phyloP scores from a whole-genome alignment of 2,888 invertebrate species.

The Hypercompe scribonia region DNA sequence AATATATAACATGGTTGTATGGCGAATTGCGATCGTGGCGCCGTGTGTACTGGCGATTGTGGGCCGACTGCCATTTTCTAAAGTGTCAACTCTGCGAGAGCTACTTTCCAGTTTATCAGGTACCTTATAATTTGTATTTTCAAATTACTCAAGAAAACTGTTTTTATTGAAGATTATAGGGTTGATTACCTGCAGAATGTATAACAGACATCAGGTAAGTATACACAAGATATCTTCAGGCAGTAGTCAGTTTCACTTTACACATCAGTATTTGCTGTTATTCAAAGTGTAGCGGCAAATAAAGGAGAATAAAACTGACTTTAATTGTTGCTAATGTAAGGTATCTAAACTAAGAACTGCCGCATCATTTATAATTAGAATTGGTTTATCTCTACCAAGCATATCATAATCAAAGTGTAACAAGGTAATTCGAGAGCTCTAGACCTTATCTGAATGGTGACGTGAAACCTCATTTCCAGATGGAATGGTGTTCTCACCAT shows the following conservation, averaged over 20 bases:
- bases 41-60: constrained; percentile 96
- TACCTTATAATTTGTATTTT: constrained; percentile 42
- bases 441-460: background rate
- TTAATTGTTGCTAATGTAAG: background rate
- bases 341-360: too few relatives aligned
- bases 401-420: too few relatives aligned
- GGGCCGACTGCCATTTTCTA: constrained; percentile 96
- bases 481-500: constrained; percentile 94
- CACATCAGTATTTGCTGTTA: background rate
- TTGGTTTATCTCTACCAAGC: too few relatives aligned
- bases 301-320: background rate
- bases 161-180: background rate
- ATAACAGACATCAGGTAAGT: background rate
- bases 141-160: background rate
- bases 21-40: constrained; percentile 95
- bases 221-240: too few relatives aligned
- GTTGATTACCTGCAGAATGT: background rate
- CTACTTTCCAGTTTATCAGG: constrained; percentile 91
- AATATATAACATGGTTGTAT: constrained; percentile 91
- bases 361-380: too few relatives aligned
- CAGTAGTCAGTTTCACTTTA: background rate
- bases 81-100: constrained; percentile 93
- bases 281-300: background rate
- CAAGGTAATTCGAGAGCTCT: background rate
- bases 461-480: constrained; percentile 70